Evolutionary conservation across 2,797 vertebrate species (phyloP), one percentile per base, ranked within the genome.

Genomic region (Acestrorhynchus altus): DNA sequence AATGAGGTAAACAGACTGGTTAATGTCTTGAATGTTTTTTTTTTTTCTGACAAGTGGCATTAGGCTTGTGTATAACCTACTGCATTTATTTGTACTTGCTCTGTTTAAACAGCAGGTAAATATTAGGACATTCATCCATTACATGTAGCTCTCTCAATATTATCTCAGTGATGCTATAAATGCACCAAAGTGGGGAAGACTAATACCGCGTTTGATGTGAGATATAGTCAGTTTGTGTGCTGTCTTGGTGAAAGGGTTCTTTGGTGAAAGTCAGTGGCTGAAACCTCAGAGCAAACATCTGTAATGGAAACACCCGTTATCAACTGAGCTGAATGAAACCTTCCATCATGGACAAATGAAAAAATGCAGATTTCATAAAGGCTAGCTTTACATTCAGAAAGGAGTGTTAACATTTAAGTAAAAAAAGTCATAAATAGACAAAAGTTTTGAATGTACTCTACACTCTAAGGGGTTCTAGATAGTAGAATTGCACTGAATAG

Each of bases 151-250:
- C 56, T 52, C 56, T 63, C 72, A 76, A 68, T 76, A 72, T 82
- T 77, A 79, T 82, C 44, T 76, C 52, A 77, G 74, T 56, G 75
- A 80, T 78, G 52, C 59, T 71, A 69, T 80, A 80, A 77, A 80
- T 71, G 79, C 73, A 51, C 26, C 77, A 76, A 46, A 47, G 63
- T 72, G 51, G 67, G 75, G 49, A 51, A 69, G 72, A 76, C 67
- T 74, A 78, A 84, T 82, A 78, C 4, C 13, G 31, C 20, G 68
- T 78, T 78, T 72, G 78, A 70, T 79, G 57, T 68, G 70, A 70
- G 60, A 77, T 80, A 71, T 59, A 46, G 16, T 35, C 47, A 28
- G 26, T 65, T 44, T 74, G 42, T 72, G 31, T 57, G 70, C 74
- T 35, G 52, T 51, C 40, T 44, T 74, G 24, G n/a, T n/a, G n/a